Evolutionary conservation across 2,888 invertebrate species (phyloP).

Genomic region (Synergus japonicus): DNA sequence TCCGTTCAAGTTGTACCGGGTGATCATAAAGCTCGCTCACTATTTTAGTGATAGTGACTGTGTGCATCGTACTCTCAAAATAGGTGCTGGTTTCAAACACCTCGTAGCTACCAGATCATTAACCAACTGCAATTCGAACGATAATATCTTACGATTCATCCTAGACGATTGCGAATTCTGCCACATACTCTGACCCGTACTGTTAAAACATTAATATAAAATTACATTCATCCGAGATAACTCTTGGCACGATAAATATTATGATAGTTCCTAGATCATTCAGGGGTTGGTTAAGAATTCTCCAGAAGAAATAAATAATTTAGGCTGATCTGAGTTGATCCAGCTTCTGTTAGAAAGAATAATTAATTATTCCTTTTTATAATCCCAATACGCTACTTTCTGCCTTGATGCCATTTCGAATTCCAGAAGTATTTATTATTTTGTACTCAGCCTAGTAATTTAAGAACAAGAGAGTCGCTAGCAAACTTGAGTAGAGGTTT

Average conservation of each 20-base stretch:
- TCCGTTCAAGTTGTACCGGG: slow-evolving; percentile 73
- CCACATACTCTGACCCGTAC: slow-evolving; percentile 22
- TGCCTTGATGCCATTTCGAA: too few relatives aligned
- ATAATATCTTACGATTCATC: slow-evolving; percentile 36
- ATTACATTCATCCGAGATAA: neutral
- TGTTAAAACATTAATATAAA: neutral
- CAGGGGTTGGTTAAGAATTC: neutral
- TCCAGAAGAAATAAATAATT: too few relatives aligned
- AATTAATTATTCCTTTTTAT: too few relatives aligned
- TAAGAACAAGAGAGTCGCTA: neutral
- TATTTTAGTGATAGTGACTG: slow-evolving; percentile 65
- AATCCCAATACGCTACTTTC: too few relatives aligned
- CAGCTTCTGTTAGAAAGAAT: too few relatives aligned
- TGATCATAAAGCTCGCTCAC: slow-evolving; percentile 72
- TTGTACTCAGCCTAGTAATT: neutral
- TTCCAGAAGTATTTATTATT: too few relatives aligned
- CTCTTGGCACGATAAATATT: neutral
- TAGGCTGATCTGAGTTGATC: too few relatives aligned
- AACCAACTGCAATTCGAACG: slow-evolving; percentile 37
- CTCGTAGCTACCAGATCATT: slow-evolving; percentile 36
- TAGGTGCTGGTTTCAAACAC: slow-evolving; percentile 41
- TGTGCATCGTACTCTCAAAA: slow-evolving; percentile 44
- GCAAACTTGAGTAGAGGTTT: slow-evolving; percentile 27
- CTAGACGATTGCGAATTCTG: slow-evolving; percentile 36
- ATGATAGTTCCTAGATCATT: neutral